These are phyloP conservation scores for Aurelia aurita complex sp. Pacific DNA, from an alignment of 30 jellyfish, hydroid and myxozoan species.

Conservation along the genomic window DNA sequence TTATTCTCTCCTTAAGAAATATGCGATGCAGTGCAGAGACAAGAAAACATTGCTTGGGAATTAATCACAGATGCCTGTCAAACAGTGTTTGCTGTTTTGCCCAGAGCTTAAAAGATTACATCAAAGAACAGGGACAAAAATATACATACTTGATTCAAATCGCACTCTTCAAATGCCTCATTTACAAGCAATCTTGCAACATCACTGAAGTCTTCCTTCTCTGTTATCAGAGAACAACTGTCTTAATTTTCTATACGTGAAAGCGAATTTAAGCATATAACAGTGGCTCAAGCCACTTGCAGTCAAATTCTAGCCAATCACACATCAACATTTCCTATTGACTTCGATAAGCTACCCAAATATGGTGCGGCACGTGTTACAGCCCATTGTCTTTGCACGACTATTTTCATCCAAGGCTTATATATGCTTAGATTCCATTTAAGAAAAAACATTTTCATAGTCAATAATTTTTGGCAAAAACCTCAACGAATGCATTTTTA, in stretches of 20 bases:
- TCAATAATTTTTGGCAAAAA: background rate
- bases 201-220: slow-evolving; percentile 39
- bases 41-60: too few species aligned
- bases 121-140: background rate
- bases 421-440: too few species aligned
- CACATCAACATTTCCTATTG: too few species aligned
- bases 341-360: too few species aligned
- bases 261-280: background rate
- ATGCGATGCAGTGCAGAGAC: too few species aligned
- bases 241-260: background rate
- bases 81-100: background rate
- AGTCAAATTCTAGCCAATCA: too few species aligned
- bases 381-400: too few species aligned
- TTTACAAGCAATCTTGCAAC: slow-evolving; percentile 53
- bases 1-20: too few species aligned
- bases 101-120: background rate
- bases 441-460: background rate
- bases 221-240: background rate
- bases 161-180: slow-evolving; percentile 70
- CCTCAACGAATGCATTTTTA: background rate
- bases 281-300: too few species aligned
- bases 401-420: too few species aligned
- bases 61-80: too few species aligned
- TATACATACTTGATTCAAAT: slow-evolving; percentile 40
- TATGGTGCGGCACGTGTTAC: too few species aligned